A percentile compares a stretch with the other conserved stretches of the same genome.
Conservation (phyloP, 2,888 invertebrate genomes). For the Anaspis maculata region DNA sequence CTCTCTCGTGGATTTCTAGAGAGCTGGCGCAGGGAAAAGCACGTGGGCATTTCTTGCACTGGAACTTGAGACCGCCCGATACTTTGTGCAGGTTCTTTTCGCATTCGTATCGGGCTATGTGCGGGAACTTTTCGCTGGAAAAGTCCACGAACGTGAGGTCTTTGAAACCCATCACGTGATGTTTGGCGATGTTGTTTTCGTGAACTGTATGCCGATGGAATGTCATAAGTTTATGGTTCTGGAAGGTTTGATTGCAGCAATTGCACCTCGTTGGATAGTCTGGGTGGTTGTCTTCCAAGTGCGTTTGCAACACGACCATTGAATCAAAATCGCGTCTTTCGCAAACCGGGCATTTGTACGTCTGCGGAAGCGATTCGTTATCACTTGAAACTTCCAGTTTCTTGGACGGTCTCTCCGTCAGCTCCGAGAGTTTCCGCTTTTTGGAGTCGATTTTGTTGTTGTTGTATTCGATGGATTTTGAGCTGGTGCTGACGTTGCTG, state of each 20-base stretch:
- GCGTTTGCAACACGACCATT: slow-evolving; percentile 51
- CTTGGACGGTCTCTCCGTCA: slow-evolving; percentile 4
- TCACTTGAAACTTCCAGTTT: slow-evolving; percentile 11
- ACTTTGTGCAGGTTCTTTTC: slow-evolving; percentile 56
- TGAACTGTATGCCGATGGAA: slow-evolving; percentile 61
- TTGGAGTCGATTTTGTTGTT: slow-evolving; percentile 38
- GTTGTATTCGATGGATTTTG: slow-evolving; percentile 38
- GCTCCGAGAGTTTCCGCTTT: slow-evolving; percentile 37
- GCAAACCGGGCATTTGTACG: slow-evolving; percentile 54
- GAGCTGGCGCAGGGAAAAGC: slow-evolving; percentile 66
- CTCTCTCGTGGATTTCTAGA: slow-evolving; percentile 57
- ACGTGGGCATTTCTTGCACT: slow-evolving; percentile 60
- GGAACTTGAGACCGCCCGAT: slow-evolving; percentile 50
- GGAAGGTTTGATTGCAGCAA: slow-evolving; percentile 65
- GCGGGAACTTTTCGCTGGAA: slow-evolving; percentile 68
- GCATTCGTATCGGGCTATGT: slow-evolving; percentile 65
- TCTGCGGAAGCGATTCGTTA: slow-evolving; percentile 6
- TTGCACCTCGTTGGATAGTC: slow-evolving; percentile 59
- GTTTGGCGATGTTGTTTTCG: slow-evolving; percentile 32
- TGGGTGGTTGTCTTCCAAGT: slow-evolving; percentile 59
- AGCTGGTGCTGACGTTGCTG: slow-evolving; percentile 38
- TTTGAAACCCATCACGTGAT: slow-evolving; percentile 56
- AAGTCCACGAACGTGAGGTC: slow-evolving; percentile 74
- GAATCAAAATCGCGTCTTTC: slow-evolving; percentile 53
- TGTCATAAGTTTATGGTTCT: slow-evolving; percentile 62